Evolutionary conservation across 2,113 vertebrate species (phyloP).

Genomic region (Bubo scandiacus): DNA sequence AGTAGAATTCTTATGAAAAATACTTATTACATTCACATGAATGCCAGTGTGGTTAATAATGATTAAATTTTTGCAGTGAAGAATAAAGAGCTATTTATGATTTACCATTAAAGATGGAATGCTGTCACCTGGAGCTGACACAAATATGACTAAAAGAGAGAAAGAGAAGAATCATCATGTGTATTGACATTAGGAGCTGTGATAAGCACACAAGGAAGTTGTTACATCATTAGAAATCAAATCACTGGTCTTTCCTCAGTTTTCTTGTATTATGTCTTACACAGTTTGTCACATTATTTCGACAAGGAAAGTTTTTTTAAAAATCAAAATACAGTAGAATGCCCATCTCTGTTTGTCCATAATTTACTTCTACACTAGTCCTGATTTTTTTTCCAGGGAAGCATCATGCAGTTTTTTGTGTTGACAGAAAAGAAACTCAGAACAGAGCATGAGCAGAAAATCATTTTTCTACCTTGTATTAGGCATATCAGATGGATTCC

Average conservation of each 20-base stretch:
- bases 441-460: background rate
- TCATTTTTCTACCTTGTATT: background rate
- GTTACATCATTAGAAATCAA: background rate
- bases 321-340: background rate
- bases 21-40: background rate
- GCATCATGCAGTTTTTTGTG: background rate
- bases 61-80: constrained; percentile 5
- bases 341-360: background rate
- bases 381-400: background rate
- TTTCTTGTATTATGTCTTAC: background rate
- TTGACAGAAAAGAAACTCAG: background rate
- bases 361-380: background rate
- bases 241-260: background rate
- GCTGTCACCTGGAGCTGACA: background rate
- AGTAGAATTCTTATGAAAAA: constrained; percentile 19
- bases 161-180: background rate
- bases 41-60: background rate
- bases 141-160: background rate
- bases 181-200: background rate
- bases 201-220: background rate
- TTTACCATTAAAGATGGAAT: background rate
- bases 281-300: background rate
- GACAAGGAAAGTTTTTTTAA: background rate
- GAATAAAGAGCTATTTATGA: background rate
- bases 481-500: background rate